Conservation (phyloP, 2,888 invertebrate species). For the Panopea generosa region DNA sequence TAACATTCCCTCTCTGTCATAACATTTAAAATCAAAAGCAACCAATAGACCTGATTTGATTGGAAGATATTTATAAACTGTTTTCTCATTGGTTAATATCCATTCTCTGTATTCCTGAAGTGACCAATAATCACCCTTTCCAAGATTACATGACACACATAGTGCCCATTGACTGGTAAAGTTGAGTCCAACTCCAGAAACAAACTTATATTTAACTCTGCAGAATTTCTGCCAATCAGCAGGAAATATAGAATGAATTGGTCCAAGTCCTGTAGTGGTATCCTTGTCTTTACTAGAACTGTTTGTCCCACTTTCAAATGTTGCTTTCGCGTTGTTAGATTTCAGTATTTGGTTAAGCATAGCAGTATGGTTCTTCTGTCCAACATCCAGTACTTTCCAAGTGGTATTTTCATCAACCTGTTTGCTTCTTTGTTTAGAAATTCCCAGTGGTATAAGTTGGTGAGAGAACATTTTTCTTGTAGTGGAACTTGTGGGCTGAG, state of each 20-base stretch:
- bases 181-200: constrained; percentile 41
- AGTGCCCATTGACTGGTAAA: constrained; percentile 43
- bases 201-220: constrained; percentile 15
- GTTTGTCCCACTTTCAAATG: no score
- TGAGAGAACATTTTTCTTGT: no score
- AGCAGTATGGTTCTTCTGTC: no score
- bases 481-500: no score
- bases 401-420: no score
- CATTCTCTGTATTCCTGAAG: constrained; percentile 51
- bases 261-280: no score
- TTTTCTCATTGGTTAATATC: constrained; percentile 36
- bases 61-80: constrained; percentile 19
- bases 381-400: no score
- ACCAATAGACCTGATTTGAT: constrained; percentile 19
- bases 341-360: no score
- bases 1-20: constrained; percentile 11
- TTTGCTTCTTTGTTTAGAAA: no score
- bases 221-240: constrained; percentile 44
- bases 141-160: constrained; percentile 42
- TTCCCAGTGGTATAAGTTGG: no score
- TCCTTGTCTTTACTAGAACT: no score
- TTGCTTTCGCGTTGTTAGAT: no score
- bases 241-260: constrained; percentile 13
- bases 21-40: constrained; percentile 51
- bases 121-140: constrained; percentile 36